phyloP scores from a whole-genome alignment of 2,797 vertebrate species.

The Scleropages formosus region DNA sequence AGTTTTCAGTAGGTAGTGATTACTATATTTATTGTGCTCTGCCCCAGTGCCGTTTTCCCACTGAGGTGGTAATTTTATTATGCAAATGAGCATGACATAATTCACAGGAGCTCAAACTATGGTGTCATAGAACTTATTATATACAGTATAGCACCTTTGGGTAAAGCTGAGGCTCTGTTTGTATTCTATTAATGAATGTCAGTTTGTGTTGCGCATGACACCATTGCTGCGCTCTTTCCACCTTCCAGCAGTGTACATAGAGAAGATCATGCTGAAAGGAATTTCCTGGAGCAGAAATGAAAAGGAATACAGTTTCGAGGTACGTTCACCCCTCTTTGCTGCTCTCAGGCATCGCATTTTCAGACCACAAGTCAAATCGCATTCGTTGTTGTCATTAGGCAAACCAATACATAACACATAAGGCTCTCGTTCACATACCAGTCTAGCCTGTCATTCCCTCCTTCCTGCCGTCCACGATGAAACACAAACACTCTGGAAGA shows the following conservation, averaged over 20 bases:
- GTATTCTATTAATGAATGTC: too few relatives aligned
- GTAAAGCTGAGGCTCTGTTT: too few relatives aligned
- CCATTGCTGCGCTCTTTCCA: conserved; percentile 15
- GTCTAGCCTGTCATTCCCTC: not conserved
- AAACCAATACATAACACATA: not conserved
- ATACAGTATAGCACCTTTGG: too few relatives aligned
- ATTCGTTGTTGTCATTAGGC: not conserved
- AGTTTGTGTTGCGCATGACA: too few relatives aligned
- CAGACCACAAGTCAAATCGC: not conserved
- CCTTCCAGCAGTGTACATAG: conserved; percentile 64
- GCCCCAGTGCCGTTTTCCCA: too few relatives aligned
- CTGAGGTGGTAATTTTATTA: too few relatives aligned
- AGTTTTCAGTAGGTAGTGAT: too few relatives aligned
- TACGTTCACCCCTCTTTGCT: conserved; percentile 32
- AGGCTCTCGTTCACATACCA: too few relatives aligned
- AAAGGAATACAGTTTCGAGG: conserved; percentile 69
- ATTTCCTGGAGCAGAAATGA: conserved; percentile 56
- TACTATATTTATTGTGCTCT: too few relatives aligned
- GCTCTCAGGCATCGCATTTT: not conserved
- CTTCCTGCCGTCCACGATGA: conserved; percentile 11
- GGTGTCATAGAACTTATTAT: too few relatives aligned
- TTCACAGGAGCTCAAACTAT: too few relatives aligned
- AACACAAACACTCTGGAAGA: conserved; percentile 11
- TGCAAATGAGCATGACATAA: too few relatives aligned
- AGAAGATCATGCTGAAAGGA: conserved; percentile 60